Evolutionary conservation across 1,140 invertebrate species (phyloP).

Genomic region (Venustaconcha ellipsiformis): DNA sequence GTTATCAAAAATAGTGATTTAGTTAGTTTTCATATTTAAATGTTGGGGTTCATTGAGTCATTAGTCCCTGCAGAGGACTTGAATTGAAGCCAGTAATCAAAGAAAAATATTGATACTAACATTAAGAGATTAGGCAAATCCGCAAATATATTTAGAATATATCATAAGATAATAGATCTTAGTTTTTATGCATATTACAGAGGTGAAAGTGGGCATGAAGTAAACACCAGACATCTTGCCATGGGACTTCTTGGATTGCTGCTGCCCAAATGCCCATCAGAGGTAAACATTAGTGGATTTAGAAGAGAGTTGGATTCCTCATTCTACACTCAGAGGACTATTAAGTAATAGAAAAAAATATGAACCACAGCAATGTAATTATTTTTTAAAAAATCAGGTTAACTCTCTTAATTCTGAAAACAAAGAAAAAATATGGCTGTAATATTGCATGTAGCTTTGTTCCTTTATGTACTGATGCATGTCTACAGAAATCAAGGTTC

Average conservation of each 20-base stretch:
- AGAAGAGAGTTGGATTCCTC: too few relatives aligned
- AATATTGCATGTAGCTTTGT: too few relatives aligned
- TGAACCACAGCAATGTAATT: too few relatives aligned
- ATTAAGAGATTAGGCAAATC: background rate
- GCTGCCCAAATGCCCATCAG: conserved; percentile 47
- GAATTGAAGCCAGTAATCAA: background rate
- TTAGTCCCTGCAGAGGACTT: background rate
- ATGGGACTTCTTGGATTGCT: conserved; percentile 63
- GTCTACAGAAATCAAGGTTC: too few relatives aligned
- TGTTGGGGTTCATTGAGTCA: background rate
- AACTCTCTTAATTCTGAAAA: too few relatives aligned
- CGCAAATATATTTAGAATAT: background rate
- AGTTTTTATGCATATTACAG: conserved; percentile 37
- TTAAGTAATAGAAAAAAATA: too few relatives aligned
- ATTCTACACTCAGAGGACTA: too few relatives aligned
- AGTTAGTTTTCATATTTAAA: background rate
- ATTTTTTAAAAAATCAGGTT: too few relatives aligned
- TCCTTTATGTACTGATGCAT: too few relatives aligned
- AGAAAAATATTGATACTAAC: background rate
- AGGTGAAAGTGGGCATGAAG: conserved; percentile 64
- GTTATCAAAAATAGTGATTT: too few relatives aligned
- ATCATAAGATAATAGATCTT: background rate
- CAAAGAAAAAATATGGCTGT: too few relatives aligned
- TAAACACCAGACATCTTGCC: conserved; percentile 64
- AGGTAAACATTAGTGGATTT: conserved; percentile 24